Evolutionary conservation across 2,797 vertebrate species (phyloP), one percentile per base, ranked within the genome.

Genomic region (Pogonophryne albipinna): DNA sequence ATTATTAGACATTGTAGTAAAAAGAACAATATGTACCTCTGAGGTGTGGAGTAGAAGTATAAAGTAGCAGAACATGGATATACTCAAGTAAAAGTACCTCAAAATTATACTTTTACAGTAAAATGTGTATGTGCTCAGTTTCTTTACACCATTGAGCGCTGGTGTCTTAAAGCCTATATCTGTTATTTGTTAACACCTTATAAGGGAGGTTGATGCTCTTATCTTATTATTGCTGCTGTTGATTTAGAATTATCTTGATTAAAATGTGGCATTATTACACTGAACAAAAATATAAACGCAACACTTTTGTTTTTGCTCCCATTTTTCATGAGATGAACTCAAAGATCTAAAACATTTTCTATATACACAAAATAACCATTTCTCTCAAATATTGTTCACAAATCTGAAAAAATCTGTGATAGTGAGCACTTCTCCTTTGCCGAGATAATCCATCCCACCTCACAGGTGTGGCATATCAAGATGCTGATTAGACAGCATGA

Each of bases 221-320:
- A 65, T 76, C 31, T 58, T 55, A 69, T 53, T 14, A 55, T 44
- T 20, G n/a, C 63, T 3, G 27, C 27, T 71, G 53, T 17, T 73
- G 52, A 84, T 66, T 10, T 16, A 76, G 9, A 2, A 12, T 19
- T 53, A 53, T 51, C 15, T 27, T 14, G 31, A 77, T 71, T 64
- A 72, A 69, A 55, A 55, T 63, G 75, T 61, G 31, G 20, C 59
- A 44, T 63, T 11, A 80, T 71, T 74, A n/a, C n/a, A n/a, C n/a
- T n/a, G n/a, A n/a, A n/a, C n/a, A n/a, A n/a, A n/a, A n/a, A n/a
- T n/a, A n/a, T n/a, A n/a, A n/a, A n/a, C n/a, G n/a, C n/a, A n/a
- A n/a, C n/a, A n/a, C n/a, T n/a, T n/a, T n/a, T n/a, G n/a, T n/a
- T n/a, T n/a, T n/a, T n/a, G n/a, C n/a, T n/a, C n/a, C n/a, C n/a